Evolutionary conservation across 2,797 vertebrate species (phyloP), one percentile per base, ranked within the genome.

Genomic region (Toxotes lorentzi): DNA sequence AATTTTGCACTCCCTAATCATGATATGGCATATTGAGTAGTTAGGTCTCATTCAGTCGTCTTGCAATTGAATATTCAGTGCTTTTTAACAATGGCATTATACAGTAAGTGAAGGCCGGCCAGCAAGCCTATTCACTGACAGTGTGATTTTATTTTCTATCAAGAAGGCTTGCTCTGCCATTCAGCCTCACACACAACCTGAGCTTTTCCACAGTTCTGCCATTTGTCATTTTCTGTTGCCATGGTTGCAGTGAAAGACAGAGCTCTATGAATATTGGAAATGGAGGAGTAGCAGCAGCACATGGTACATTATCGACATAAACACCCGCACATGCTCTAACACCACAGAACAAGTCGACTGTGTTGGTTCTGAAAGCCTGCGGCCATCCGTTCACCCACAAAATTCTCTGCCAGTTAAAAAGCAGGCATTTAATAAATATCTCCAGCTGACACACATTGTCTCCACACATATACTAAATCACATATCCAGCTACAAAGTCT

Each of bases 191-290:
- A 82, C 73, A 83, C 74, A 89, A 88, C 69, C 83, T 79, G 78
- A 89, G 70, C 65, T 2, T 85, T 90, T 91, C 79, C 67, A 86
- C 86, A 87, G 71, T 86, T 82, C 88, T 91, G 88, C 90, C 89
- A 93, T 93, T 94, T 93, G 93, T 92, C 87, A 86, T 86, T 79
- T 85, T 81, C 86, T 84, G 93, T 95, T 94, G 86, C 95, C 91
- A 95, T 95, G 92, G 93, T 89, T 92, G 86, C 92, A 83, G 75
- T 84, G 76, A 88, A 91, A 88, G 88, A 93, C 82, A 76, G 80
- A 79, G 82, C 89, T 87, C 83, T 73, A 81, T 87, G 82, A 81
- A 91, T 86, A 88, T 86, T 92, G 87, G 86, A 92, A 93, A 93
- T 91, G 92, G 91, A 91, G 92, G 91, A 89, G 86, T 72, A 88